Conservation (phyloP, 2,797 vertebrate species). For the Gymnothorax javanicus region DNA sequence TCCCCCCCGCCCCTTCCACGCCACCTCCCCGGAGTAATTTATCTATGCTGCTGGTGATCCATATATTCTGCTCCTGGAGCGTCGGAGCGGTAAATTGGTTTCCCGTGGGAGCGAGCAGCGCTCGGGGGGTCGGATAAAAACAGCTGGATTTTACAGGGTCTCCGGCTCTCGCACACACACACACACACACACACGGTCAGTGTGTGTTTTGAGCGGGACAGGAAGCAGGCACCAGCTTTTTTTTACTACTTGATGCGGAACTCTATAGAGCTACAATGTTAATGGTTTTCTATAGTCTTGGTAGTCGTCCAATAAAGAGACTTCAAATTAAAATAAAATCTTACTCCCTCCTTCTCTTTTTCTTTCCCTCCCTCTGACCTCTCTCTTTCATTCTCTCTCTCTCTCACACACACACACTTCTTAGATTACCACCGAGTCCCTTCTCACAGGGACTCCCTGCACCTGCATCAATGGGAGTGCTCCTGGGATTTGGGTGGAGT, state of each 20-base stretch:
- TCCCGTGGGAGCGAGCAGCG: slow-evolving; percentile 76
- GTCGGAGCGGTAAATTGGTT: slow-evolving; percentile 85
- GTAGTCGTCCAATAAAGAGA: too few relatives aligned
- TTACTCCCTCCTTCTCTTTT: background rate
- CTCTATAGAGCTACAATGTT: too few relatives aligned
- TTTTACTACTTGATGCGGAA: too few relatives aligned
- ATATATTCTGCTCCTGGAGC: slow-evolving; percentile 74
- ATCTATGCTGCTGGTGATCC: slow-evolving; percentile 75
- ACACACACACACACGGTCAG: too few relatives aligned
- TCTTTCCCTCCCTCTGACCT: too few relatives aligned
- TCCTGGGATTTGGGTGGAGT: slow-evolving; percentile 44
- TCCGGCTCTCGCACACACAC: background rate
- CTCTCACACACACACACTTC: slow-evolving; percentile 11
- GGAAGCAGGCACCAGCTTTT: too few relatives aligned
- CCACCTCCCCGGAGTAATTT: slow-evolving; percentile 67
- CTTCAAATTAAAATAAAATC: too few relatives aligned
- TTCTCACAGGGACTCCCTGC: slow-evolving; percentile 60
- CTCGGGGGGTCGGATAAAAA: slow-evolving; percentile 66
- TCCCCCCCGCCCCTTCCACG: slow-evolving; percentile 53
- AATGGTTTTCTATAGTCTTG: too few relatives aligned
- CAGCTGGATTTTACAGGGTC: slow-evolving; percentile 35
- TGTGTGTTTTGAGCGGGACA: too few relatives aligned
- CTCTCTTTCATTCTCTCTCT: background rate
- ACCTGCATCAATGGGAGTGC: slow-evolving; percentile 46
- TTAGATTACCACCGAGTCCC: slow-evolving; percentile 61